Base-by-base conservation (phyloP, 2,888 invertebrate species). In the Terebella lapidaria region DNA sequence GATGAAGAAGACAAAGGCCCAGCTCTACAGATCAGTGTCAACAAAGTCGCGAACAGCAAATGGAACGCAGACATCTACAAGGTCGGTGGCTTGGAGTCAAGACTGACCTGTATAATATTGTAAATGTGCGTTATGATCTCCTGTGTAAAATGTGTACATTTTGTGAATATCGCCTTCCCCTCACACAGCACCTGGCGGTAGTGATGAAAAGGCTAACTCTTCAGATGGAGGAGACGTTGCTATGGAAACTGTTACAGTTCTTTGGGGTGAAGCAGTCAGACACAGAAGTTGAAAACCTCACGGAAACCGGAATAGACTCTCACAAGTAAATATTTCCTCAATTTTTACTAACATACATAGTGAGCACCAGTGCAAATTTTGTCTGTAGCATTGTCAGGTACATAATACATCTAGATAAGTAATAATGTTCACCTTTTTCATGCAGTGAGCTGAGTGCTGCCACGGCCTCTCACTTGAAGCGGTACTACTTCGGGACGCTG, bases 11-110 rank as follows among this genome's bases (percentile, higher is more conserved):
- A 74, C 51, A 69, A 71, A 49, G 71, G 70, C 0, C 89, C 91
- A 30, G 91, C 92, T 5, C 84, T 95, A 68, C 87, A 89, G 72
- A 85, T 94, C 56, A 87, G 88, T 22, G 85, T 89, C 1, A 91
- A 93, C 81, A 76, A 74, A 62, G 68, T 89, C 65, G 87, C 89
- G 28, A 59, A 89, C 30, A 49, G 87, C 73, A 84, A 86, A 77
- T 86, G 78, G 81, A 90, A 94, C 82, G 92, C 94, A 1, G 87
- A 91, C 68, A 92, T 92, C 76, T 92, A 91, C 82, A 89, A 90
- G 81, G 87, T 87, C 20, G 20, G 22, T 10, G 22, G 24, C 26
- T 22, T 49, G 49, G 10, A 35, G 42, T 35, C 42, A 35, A 35
- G 42, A 35, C 42, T 35, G 42, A 35, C 42, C 42, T 35, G 10